Evolutionary conservation across 2,888 invertebrate species (phyloP), one percentile per base, ranked within the genome.

Genomic region (Leucophenga montana): DNA sequence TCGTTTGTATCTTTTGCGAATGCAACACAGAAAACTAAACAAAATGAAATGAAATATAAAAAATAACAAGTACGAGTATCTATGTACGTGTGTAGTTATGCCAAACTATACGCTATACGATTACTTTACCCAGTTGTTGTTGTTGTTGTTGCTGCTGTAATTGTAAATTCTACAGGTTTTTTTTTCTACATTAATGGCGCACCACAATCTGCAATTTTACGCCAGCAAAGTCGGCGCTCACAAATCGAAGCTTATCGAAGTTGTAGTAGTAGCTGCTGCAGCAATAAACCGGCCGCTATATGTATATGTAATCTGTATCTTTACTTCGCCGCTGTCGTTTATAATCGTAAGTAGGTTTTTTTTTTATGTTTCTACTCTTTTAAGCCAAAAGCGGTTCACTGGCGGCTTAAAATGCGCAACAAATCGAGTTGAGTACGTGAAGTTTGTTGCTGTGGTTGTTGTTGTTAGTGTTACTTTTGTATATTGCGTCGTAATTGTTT

Each of bases 111-210:
- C 31, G 59, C 31, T 59, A 27, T 33, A 59, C 31, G n/a, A 59
- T 59, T 59, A 59, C 59, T 59, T 33, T 14, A 39, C 33, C 27
- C 33, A 27, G 66, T 71, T 73, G 66, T 61, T 77, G 73, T 71
- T 73, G 75, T 31, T 67, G 73, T 73, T 77, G 73, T 70, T 78
- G 75, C 72, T 78, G 73, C 70, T 81, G 80, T 77, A 81, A 78
- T 80, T 82, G 80, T 80, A 77, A 81, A 81, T 81, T 81, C 83
- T 83, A 81, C 81, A 81, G 83, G 81, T 81, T 83, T 83, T 61
- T 16, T 57, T 33, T 57, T 57, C 2, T 80, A 79, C 80, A 80
- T 78, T 80, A 78, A 80, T 82, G 78, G 80, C 73, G 68, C 64
- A 70, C 71, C 70, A 73, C 59, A 72, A 74, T 75, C 71, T 74